A percentile compares a stretch with the other conserved stretches of the same genome.
phyloP scores from a whole-genome alignment of 1,140 invertebrate species.

The Drosophila miranda region DNA sequence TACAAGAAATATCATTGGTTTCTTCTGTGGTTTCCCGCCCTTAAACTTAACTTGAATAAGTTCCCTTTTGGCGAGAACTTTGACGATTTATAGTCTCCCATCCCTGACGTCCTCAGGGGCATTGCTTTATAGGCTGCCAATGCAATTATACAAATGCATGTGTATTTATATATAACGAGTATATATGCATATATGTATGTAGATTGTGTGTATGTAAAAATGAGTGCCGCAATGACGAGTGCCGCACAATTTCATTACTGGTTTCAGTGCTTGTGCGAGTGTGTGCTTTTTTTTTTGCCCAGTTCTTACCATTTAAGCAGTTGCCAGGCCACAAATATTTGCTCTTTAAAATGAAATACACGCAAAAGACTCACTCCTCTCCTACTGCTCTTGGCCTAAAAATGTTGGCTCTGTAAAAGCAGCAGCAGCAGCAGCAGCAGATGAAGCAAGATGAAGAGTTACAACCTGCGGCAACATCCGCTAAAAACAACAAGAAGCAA shows the following conservation, averaged over 20 bases:
- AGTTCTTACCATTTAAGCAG: constrained; percentile 49
- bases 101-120: constrained; percentile 5
- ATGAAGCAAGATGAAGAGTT: constrained; percentile 6
- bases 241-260: constrained; percentile 69
- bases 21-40: too few relatives aligned
- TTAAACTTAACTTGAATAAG: too few relatives aligned
- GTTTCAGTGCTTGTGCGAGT: constrained; percentile 20
- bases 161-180: constrained; percentile 30
- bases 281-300: constrained; percentile 17
- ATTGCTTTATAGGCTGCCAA: constrained; percentile 6
- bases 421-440: background rate
- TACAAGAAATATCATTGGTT: too few relatives aligned
- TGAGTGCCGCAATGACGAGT: constrained; percentile 53
- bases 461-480: constrained; percentile 30
- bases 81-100: constrained; percentile 5
- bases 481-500: constrained; percentile 19
- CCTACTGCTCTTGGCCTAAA: constrained; percentile 49
- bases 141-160: constrained; percentile 20
- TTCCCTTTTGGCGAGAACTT: too few relatives aligned
- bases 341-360: constrained; percentile 71
- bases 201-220: constrained; percentile 31
- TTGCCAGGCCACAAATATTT: constrained; percentile 66
- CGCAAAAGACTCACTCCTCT: constrained; percentile 32
- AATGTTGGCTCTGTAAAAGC: constrained; percentile 34
- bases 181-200: constrained; percentile 18